These are phyloP conservation scores for Dugesia japonica DNA, from an alignment of 2,888 invertebrate species.

Conservation along the genomic window DNA sequence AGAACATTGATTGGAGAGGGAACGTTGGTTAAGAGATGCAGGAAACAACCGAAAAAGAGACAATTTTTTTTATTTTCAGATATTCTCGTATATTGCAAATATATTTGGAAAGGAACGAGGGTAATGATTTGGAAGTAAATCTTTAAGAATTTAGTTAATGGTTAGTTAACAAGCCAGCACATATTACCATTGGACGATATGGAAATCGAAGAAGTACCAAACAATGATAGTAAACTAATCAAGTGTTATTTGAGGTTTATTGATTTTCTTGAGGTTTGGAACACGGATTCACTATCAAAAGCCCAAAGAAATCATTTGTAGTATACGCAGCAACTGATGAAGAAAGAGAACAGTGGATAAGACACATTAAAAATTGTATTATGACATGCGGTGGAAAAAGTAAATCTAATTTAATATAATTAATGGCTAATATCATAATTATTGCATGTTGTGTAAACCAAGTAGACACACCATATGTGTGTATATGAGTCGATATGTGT, in stretches of 20 bases:
- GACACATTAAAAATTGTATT: slow-evolving; percentile 96
- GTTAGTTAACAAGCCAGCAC: neutral
- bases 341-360: slow-evolving; percentile 98
- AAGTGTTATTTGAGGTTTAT: neutral
- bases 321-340: slow-evolving; percentile 95
- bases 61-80: slow-evolving; percentile 98
- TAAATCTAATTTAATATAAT: no score
- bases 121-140: slow-evolving; percentile 49
- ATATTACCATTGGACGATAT: neutral
- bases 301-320: slow-evolving; percentile 91
- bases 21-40: slow-evolving; percentile 91
- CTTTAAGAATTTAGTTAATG: no score
- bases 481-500: no score
- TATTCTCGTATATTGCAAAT: slow-evolving; percentile 91
- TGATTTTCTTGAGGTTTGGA: slow-evolving; percentile 9
- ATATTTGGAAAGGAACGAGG: slow-evolving; percentile 92
- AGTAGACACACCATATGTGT: no score
- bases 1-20: slow-evolving; percentile 93
- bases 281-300: slow-evolving; percentile 56
- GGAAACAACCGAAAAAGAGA: slow-evolving; percentile 87
- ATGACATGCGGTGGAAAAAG: slow-evolving; percentile 83
- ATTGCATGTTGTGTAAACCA: no score
- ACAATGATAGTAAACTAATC: neutral
- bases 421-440: no score
- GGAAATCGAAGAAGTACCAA: neutral